These are phyloP conservation scores for Silurus glanis DNA, from an alignment of 2,113 vertebrate species.

Conservation along the genomic window DNA sequence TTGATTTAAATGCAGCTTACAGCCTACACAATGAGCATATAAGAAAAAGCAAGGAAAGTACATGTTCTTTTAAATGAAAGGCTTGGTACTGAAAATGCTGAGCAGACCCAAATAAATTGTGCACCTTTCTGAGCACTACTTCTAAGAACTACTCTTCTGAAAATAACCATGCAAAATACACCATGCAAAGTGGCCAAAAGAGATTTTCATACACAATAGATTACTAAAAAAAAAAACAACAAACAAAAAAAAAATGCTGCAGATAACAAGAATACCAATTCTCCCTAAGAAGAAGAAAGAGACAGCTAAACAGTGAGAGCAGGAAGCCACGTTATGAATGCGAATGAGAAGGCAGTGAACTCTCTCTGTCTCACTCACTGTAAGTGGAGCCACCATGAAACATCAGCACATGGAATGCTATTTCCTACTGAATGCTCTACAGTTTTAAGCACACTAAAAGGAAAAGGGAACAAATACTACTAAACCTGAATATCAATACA, in stretches of 20 bases:
- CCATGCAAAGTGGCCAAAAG: not conserved
- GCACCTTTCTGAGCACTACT: not conserved
- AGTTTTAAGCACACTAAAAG: not conserved
- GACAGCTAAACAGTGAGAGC: constrained; percentile 41
- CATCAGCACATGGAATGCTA: not conserved
- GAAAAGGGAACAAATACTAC: not conserved
- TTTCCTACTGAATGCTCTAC: not conserved
- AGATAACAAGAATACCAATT: constrained; percentile 36
- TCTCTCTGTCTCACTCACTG: constrained; percentile 27
- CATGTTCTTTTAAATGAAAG: not conserved
- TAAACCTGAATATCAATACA: not conserved
- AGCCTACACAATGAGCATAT: constrained; percentile 39
- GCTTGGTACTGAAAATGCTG: not conserved
- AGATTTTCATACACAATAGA: not conserved
- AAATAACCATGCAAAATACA: constrained; percentile 2
- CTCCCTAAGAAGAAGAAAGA: constrained; percentile 18
- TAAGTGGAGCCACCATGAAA: constrained; percentile 21
- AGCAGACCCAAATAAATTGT: constrained; percentile 13
- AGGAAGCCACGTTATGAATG: constrained; percentile 37
- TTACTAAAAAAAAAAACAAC: not conserved
- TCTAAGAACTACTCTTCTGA: not conserved
- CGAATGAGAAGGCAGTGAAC: constrained; percentile 35
- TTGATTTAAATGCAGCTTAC: constrained; percentile 19
- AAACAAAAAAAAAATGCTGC: not conserved
- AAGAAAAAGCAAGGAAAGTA: not conserved